Evolutionary conservation across 2,888 invertebrate genomes (phyloP).

Genomic region (Alviniconcha strummeri): DNA sequence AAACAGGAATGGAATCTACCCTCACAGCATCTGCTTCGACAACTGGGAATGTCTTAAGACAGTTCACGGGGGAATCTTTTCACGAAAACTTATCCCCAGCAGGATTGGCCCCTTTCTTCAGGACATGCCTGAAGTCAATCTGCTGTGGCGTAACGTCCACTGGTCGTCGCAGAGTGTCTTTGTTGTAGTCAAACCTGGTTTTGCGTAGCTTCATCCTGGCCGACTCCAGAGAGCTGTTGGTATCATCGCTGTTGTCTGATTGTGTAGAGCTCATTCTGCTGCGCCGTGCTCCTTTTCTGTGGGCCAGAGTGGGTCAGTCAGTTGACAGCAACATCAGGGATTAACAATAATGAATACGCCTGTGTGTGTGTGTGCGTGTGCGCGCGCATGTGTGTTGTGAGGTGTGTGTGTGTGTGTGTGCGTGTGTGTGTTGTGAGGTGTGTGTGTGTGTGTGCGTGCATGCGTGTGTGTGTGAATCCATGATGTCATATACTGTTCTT

Average conservation of each 20-base stretch:
- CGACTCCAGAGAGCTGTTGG: constrained; percentile 39
- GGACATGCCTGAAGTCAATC: constrained; percentile 46
- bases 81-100: background rate
- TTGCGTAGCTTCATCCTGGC: constrained; percentile 51
- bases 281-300: constrained; percentile 17
- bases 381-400: too few species aligned
- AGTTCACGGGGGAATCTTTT: background rate
- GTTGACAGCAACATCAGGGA: background rate
- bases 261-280: constrained; percentile 33
- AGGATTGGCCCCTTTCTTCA: constrained; percentile 38
- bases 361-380: too few species aligned
- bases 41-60: background rate
- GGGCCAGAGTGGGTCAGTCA: background rate
- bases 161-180: constrained; percentile 38
- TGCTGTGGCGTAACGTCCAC: constrained; percentile 42
- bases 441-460: too few species aligned
- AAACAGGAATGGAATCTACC: background rate
- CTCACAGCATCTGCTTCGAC: background rate
- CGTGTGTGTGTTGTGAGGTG: too few species aligned
- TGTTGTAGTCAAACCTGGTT: constrained; percentile 53
- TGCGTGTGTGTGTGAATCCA: too few species aligned
- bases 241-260: constrained; percentile 19
- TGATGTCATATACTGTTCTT: too few species aligned
- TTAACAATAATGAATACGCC: background rate
- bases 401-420: too few species aligned